Evolutionary conservation across 2,113 vertebrate genomes (phyloP).

Genomic region (Tylochromis polylepis): DNA sequence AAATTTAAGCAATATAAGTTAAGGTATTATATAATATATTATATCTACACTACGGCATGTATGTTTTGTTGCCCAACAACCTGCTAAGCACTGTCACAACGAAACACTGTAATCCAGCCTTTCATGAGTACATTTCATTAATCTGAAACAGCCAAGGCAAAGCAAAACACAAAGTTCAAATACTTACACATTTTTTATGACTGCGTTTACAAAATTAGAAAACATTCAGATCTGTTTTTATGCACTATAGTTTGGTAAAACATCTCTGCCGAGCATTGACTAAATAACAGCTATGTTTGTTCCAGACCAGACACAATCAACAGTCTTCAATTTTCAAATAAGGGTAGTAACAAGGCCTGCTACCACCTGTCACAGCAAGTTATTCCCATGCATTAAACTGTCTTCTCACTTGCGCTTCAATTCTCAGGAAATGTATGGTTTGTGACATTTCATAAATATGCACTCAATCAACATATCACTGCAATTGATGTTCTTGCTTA

Average conservation of each 20-base stretch:
- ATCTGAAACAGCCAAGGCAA: not conserved
- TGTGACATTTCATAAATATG: not conserved
- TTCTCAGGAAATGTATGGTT: not conserved
- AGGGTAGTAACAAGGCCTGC: not conserved
- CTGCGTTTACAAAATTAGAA: not conserved
- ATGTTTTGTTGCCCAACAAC: not conserved
- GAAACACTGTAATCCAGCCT: not conserved
- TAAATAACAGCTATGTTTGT: not conserved
- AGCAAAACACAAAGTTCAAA: not conserved
- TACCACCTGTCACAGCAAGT: not conserved
- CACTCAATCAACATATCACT: not conserved
- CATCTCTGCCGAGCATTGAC: not conserved
- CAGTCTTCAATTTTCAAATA: not conserved
- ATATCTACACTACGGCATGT: fast-evolving
- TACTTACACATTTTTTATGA: not conserved
- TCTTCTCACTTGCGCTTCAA: not conserved
- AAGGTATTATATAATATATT: not conserved
- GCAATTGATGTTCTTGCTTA: not conserved
- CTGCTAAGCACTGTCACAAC: not conserved
- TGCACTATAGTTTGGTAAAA: not conserved
- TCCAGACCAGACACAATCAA: not conserved
- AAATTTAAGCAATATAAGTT: not conserved
- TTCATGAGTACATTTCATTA: not conserved
- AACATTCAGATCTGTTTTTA: not conserved
- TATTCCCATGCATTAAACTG: not conserved